Evolutionary conservation across 2,113 vertebrate species (phyloP).

Genomic region (Erythrolamprus reginae): DNA sequence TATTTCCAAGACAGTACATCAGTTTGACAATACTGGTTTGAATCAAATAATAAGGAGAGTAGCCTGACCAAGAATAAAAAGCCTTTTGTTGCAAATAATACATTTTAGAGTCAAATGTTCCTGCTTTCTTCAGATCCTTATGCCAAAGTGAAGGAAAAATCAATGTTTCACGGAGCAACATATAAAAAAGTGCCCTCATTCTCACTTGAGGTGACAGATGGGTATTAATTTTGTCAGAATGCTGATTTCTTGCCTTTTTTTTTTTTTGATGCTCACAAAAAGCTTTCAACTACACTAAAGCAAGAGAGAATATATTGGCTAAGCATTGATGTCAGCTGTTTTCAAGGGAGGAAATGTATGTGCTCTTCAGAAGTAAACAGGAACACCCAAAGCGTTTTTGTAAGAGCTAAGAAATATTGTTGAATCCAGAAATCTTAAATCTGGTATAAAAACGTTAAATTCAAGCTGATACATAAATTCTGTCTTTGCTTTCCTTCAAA

Average conservation of each 20-base stretch:
- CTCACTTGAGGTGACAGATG: conserved; percentile 6
- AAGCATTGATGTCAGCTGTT: background rate
- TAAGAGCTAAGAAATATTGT: background rate
- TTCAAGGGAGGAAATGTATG: background rate
- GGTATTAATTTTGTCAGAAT: conserved; percentile 17
- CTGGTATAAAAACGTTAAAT: background rate
- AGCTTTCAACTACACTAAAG: background rate
- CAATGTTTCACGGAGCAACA: background rate
- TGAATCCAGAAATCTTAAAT: background rate
- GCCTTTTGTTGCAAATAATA: conserved; percentile 3
- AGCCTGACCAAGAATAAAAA: background rate
- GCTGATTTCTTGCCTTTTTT: background rate
- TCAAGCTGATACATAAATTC: background rate
- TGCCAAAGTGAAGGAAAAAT: background rate
- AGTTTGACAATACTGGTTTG: accelerated
- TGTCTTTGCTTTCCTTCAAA: background rate
- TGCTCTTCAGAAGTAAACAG: background rate
- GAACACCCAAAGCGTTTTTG: background rate
- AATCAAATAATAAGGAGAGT: background rate
- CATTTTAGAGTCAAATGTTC: background rate
- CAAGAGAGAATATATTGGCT: background rate
- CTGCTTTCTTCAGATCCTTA: conserved; percentile 5
- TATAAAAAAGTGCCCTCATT: background rate
- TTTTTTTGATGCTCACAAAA: background rate
- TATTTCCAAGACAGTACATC: background rate